Percentiles rank a stretch among this genome's conserved stretches.
Conservation (phyloP, 2,888 invertebrate genomes). For the Ormyrus pomaceus region DNA sequence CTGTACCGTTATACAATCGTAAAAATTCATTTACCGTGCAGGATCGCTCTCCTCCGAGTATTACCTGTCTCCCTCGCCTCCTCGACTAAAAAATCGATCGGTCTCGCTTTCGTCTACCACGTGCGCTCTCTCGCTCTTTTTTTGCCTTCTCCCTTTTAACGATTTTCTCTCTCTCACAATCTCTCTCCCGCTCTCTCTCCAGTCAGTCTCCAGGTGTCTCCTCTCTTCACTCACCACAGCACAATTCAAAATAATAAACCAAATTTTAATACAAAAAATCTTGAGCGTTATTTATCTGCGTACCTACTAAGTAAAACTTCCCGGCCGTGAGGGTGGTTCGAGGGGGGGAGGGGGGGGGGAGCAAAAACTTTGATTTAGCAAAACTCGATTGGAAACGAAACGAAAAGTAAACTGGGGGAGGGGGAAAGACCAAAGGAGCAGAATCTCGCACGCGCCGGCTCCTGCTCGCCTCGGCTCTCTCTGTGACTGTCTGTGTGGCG, state of each 20-base stretch:
- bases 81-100: neutral
- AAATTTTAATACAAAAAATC: neutral
- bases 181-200: slow-evolving; percentile 1
- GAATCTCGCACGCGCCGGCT: slow-evolving; percentile 63
- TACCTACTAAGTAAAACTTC: neutral
- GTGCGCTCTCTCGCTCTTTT: slow-evolving; percentile 28
- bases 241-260: neutral
- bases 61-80: no score
- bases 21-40: slow-evolving; percentile 41
- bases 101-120: slow-evolving; percentile 47
- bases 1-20: slow-evolving; percentile 39
- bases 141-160: neutral
- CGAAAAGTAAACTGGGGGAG: neutral
- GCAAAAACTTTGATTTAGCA: neutral
- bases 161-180: slow-evolving; percentile 11
- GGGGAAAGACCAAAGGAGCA: slow-evolving; percentile 8
- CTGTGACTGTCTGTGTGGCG: slow-evolving; percentile 75
- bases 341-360: neutral
- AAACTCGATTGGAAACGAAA: neutral
- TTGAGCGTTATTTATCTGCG: neutral
- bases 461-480: slow-evolving; percentile 71
- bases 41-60: slow-evolving; percentile 8
- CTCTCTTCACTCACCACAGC: neutral
- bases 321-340: neutral
- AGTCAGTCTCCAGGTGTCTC: neutral